Base-by-base conservation (phyloP, 2,888 invertebrate species). In the Mythimna loreyi region DNA sequence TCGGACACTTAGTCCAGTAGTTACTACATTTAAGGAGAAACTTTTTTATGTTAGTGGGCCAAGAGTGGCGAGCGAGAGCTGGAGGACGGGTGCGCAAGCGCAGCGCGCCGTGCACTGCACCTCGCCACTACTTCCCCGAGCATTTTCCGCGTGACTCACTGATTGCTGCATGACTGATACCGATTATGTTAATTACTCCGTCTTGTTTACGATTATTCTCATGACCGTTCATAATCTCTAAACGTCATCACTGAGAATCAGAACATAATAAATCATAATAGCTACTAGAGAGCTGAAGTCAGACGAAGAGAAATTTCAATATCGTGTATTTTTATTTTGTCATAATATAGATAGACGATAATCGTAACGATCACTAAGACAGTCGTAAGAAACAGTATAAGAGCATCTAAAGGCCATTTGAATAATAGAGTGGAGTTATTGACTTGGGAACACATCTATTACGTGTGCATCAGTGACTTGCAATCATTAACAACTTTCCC, bases 41-140 rank as follows among this genome's bases (percentile, higher is more conserved):
- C 86, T 87, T 87, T 89, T 90, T 88, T 80, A 86, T 89, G 90
- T 89, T 81, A 91, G 91, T 92, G 78, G 90, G 85, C 78, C 91
- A 85, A 81, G 78, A 82, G 72, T 73, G 72, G 28, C 75, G 67
- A 78, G 79, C 78, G 80, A 82, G 83, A 81, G 83, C 76, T 72
- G 77, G 78, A 72, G 68, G 69, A 47, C 73, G 72, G 71, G 72
- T 78, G 70, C 67, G 65, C 79, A 63, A 56, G 75, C 67, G 71
- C 60, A 45, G 49, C 60, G 53, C 53, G 69, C 21, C 30, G 55
- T 40, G 64, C 57, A n/a, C 50, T 61, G 23, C n/a, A 56, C n/a
- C 25, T 25, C 55, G 28, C 21, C 59, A 65, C 82, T 66, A 59
- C 62, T 65, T 79, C 80, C 61, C 67, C 53, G 5, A 75, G 25